A percentile compares a stretch with the other conserved stretches of the same genome.
Conservation (phyloP, 2,113 vertebrate genomes). For the Onychorhynchus coronatus region DNA sequence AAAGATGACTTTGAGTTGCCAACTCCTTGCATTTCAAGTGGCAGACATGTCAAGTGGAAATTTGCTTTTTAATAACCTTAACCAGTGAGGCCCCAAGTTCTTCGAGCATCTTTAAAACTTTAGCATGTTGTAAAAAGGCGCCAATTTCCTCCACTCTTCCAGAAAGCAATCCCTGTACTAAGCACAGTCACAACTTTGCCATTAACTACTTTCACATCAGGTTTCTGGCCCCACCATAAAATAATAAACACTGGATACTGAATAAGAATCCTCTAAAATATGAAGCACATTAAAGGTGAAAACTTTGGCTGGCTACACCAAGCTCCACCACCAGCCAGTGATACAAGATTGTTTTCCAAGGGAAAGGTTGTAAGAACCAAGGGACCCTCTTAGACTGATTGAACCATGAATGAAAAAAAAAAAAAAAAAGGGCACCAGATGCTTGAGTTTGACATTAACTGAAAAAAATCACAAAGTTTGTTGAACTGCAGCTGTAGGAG, state of each 20-base stretch:
- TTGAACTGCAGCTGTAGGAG: not conserved
- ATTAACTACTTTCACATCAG: not conserved
- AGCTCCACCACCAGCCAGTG: not conserved
- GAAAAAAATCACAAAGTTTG: not conserved
- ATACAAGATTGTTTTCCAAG: not conserved
- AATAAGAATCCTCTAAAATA: not conserved
- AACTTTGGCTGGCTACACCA: not conserved
- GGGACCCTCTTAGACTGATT: not conserved
- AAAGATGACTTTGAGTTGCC: not conserved
- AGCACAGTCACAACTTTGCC: not conserved
- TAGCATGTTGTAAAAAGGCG: not conserved
- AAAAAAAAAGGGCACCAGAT: not conserved
- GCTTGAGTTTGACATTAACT: not conserved
- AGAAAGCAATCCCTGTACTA: not conserved
- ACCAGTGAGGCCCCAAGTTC: not conserved
- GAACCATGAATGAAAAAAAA: not conserved
- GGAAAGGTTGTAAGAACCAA: not conserved
- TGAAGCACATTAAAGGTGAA: not conserved
- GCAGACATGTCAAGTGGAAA: not conserved
- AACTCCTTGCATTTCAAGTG: not conserved
- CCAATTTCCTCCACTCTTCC: not conserved
- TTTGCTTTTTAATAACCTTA: not conserved
- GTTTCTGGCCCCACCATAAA: not conserved
- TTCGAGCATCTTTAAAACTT: not conserved
- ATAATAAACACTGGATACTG: not conserved